Conservation (phyloP, 2,797 vertebrate genomes). For the Gadopsis bispinosus region DNA sequence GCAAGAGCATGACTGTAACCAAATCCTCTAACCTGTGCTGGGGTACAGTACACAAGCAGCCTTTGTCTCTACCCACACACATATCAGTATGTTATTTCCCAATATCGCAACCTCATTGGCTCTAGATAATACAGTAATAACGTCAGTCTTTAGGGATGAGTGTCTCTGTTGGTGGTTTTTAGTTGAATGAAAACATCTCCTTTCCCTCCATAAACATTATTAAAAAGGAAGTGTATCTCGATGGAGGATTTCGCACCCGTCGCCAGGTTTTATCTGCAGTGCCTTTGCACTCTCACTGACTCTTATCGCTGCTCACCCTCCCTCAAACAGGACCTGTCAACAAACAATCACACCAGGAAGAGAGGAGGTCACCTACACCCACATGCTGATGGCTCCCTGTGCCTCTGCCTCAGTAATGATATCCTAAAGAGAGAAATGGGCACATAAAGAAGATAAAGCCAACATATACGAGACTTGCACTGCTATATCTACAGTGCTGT, state of each 20-base stretch:
- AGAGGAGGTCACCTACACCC: conserved; percentile 72
- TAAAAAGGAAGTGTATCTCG: conserved; percentile 57
- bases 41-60: conserved; percentile 44
- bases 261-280: conserved; percentile 50
- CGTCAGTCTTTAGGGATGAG: conserved; percentile 38
- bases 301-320: conserved; percentile 66
- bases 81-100: conserved; percentile 47
- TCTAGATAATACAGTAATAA: conserved; percentile 60
- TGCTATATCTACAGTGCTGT: conserved; percentile 63
- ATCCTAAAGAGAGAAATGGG: conserved; percentile 74
- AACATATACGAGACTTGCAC: conserved; percentile 42
- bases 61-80: conserved; percentile 59
- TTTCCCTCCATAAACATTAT: conserved; percentile 59
- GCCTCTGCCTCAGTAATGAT: conserved; percentile 66
- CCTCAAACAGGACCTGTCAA: conserved; percentile 68
- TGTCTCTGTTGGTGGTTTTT: conserved; percentile 51
- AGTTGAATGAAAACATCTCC: conserved; percentile 42
- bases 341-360: conserved; percentile 70
- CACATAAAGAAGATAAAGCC: conserved; percentile 76
- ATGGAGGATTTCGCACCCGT: conserved; percentile 40
- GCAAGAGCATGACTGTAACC: conserved; percentile 56
- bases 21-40: conserved; percentile 49
- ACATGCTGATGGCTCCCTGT: conserved; percentile 53
- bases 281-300: conserved; percentile 47
- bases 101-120: conserved; percentile 40